These are phyloP conservation scores for Pheucticus melanocephalus DNA, from an alignment of 2,113 vertebrate genomes.

Conservation along the genomic window DNA sequence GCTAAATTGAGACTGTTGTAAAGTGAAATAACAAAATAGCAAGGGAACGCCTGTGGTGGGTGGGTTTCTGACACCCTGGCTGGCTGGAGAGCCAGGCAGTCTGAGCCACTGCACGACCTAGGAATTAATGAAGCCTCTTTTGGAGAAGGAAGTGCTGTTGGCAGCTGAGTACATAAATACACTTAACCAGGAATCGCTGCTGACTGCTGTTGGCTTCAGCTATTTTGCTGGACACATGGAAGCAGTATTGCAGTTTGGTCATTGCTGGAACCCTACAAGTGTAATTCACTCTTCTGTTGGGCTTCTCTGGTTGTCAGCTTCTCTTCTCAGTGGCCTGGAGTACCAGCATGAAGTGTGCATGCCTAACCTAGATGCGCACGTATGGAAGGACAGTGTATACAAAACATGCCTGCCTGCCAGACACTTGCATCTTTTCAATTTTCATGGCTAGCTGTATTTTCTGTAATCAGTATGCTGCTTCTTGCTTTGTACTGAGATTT, in stretches of 20 bases:
- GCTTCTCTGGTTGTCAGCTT: background rate
- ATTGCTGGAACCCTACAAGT: background rate
- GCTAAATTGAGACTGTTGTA: background rate
- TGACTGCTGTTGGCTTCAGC: background rate
- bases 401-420: background rate
- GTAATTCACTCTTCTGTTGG: background rate
- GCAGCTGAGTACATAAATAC: background rate
- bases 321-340: background rate
- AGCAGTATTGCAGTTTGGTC: background rate
- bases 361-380: fast-evolving
- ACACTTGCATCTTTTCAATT: background rate
- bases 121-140: background rate
- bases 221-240: background rate
- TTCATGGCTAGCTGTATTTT: background rate
- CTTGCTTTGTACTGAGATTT: background rate
- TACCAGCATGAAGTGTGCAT: background rate
- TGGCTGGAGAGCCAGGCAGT: background rate
- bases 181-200: background rate
- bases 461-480: background rate
- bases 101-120: background rate
- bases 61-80: background rate
- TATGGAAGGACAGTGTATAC: background rate
- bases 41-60: background rate
- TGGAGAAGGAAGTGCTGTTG: background rate
- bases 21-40: background rate